Conservation (phyloP, 2,113 vertebrate species). For the Heterochromis multidens region DNA sequence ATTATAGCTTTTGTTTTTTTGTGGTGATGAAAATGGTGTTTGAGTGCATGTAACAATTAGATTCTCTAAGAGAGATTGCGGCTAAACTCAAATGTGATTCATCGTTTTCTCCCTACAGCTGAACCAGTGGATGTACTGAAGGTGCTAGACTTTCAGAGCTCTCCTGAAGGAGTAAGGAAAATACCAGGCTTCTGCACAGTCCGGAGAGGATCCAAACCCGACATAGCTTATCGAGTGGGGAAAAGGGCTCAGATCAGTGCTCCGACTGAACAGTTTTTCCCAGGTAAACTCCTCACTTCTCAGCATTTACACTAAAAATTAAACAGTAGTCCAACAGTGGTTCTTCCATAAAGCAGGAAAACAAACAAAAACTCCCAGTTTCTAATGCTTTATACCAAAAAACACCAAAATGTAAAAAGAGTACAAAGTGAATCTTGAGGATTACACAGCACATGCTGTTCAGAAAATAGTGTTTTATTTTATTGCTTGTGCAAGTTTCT, state of each 20-base stretch:
- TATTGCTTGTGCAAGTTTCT: not conserved
- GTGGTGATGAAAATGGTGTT: not conserved
- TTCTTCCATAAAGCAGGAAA: not conserved
- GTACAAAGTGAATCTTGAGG: not conserved
- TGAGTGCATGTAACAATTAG: not conserved
- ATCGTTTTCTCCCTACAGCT: slow-evolving; percentile 75
- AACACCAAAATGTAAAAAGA: not conserved
- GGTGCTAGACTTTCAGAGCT: slow-evolving; percentile 91
- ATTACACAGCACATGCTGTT: not conserved
- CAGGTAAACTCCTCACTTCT: slow-evolving; percentile 75
- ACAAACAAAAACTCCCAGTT: not conserved
- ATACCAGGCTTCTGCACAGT: slow-evolving; percentile 88
- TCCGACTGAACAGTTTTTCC: slow-evolving; percentile 92
- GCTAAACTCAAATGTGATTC: not conserved
- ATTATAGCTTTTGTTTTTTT: not conserved
- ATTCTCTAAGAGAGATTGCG: not conserved
- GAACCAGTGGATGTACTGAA: slow-evolving; percentile 93
- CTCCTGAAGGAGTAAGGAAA: slow-evolving; percentile 90
- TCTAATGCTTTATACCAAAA: not conserved
- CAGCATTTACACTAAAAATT: not conserved
- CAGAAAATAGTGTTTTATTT: not conserved
- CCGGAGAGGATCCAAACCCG: slow-evolving; percentile 88
- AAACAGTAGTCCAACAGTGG: not conserved
- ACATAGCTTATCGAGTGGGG: slow-evolving; percentile 88
- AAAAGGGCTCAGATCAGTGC: slow-evolving; percentile 91